Percentiles rank a stretch among this genome's conserved stretches.
phyloP scores from a whole-genome alignment of 2,113 vertebrate genomes.

The Hydrochoerus hydrochaeris region DNA sequence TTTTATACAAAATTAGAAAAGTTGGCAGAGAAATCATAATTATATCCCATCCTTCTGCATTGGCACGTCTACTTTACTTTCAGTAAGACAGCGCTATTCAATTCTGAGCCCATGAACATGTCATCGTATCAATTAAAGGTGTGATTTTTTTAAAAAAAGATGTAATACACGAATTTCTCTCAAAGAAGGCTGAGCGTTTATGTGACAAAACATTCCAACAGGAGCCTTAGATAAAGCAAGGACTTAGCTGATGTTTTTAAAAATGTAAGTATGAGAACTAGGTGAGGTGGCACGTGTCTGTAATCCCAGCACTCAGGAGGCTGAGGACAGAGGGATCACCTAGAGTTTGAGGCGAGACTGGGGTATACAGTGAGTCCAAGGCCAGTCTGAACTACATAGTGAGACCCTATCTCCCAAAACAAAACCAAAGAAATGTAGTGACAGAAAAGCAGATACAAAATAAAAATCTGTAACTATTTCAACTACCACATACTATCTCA shows the following conservation, averaged over 20 bases:
- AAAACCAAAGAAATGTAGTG: background rate
- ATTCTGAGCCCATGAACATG: background rate
- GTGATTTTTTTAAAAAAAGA: background rate
- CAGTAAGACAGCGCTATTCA: background rate
- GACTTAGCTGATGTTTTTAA: slow-evolving; percentile 10
- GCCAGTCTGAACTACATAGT: background rate
- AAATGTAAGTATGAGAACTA: background rate
- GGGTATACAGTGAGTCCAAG: background rate
- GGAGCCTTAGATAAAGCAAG: slow-evolving; percentile 47
- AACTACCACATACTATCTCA: background rate
- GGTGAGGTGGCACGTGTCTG: background rate
- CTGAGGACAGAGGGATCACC: background rate
- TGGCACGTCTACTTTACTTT: background rate
- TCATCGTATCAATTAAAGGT: background rate
- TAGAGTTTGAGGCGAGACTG: background rate
- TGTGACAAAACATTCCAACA: background rate
- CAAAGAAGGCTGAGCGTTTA: background rate
- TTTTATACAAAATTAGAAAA: slow-evolving; percentile 30
- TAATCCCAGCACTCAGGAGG: background rate
- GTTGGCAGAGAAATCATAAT: background rate
- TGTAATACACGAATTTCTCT: slow-evolving; percentile 17
- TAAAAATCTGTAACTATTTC: slow-evolving; percentile 26
- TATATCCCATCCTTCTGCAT: background rate
- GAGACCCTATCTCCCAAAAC: background rate
- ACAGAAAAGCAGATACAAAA: slow-evolving; percentile 14